Percentiles rank a stretch among this genome's conserved stretches.
These are phyloP conservation scores for Hydrotaea cyrtoneurina DNA, from an alignment of 2,888 invertebrate genomes.

Conservation along the genomic window DNA sequence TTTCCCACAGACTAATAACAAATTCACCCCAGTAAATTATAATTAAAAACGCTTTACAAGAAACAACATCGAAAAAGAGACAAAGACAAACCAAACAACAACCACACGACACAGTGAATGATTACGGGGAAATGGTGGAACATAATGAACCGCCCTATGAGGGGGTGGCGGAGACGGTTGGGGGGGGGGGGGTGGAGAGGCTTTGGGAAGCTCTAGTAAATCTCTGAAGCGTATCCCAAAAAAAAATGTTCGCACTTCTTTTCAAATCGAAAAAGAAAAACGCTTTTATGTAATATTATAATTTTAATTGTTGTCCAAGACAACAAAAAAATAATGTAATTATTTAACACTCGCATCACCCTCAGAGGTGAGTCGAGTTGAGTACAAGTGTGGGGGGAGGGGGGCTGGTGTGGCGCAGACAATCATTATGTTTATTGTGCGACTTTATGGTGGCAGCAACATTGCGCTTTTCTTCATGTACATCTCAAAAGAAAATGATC, in stretches of 20 bases:
- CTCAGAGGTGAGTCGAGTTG: neutral
- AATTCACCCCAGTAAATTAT: conserved; percentile 44
- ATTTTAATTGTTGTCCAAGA: conserved; percentile 65
- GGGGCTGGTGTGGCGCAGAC: neutral
- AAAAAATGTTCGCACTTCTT: conserved; percentile 62
- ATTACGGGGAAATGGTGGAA: conserved; percentile 58
- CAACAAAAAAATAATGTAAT: conserved; percentile 46
- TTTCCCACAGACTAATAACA: conserved; percentile 47
- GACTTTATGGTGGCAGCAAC: conserved; percentile 42
- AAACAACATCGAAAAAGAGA: conserved; percentile 41
- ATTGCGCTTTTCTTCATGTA: neutral
- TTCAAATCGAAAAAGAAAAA: conserved; percentile 44
- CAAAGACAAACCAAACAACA: conserved; percentile 25
- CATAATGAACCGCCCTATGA: neutral
- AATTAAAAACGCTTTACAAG: conserved; percentile 38
- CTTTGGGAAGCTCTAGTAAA: conserved; percentile 5
- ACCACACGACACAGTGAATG: conserved; percentile 43
- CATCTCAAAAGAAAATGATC: conserved; percentile 15
- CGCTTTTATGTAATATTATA: conserved; percentile 58
- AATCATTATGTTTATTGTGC: conserved; percentile 43
- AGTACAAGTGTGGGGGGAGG: neutral
- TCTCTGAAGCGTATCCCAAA: conserved; percentile 56
- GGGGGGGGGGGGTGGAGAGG: conserved; percentile 23
- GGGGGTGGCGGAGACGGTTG: no score
- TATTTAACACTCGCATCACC: conserved; percentile 44